phyloP scores from a whole-genome alignment of 2,113 vertebrate species.

The Boulengeromyrus knoepffleri region DNA sequence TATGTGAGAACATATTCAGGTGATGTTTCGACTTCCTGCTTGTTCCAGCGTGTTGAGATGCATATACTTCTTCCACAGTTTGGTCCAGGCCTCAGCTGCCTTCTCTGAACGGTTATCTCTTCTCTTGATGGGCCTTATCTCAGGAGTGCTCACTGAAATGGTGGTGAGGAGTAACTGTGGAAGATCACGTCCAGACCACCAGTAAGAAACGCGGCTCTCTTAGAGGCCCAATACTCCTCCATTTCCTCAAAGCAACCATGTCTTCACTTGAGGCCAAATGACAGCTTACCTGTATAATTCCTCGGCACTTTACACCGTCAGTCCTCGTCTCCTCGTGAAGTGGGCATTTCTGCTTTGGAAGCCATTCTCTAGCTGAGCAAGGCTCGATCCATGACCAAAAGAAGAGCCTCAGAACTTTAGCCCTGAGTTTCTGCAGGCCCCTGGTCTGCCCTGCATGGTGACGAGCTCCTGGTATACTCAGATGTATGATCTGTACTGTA shows the following conservation, averaged over 20 bases:
- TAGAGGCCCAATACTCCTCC: not conserved
- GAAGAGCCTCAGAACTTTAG: not conserved
- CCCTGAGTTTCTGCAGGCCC: not conserved
- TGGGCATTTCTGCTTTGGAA: not conserved
- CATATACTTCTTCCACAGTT: not conserved
- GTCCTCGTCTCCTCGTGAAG: not conserved
- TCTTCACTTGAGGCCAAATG: not conserved
- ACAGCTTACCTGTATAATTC: not conserved
- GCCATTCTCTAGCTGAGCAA: not conserved
- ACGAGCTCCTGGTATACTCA: not conserved
- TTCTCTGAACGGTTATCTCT: not conserved
- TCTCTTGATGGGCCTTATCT: not conserved
- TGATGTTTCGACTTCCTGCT: not conserved
- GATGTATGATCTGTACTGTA: not conserved
- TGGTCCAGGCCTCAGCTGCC: not conserved
- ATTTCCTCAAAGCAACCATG: not conserved
- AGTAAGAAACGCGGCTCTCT: not conserved
- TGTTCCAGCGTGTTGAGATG: not conserved
- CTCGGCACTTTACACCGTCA: not conserved
- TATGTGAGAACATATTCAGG: not conserved
- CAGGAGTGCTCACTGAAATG: constrained; percentile 4
- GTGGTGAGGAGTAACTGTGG: not conserved
- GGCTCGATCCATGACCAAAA: not conserved
- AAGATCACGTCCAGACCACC: not conserved
- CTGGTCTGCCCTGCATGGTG: not conserved